Percentiles rank a stretch among this genome's conserved stretches.
Evolutionary conservation across 2,888 invertebrate species (phyloP).

Genomic region (Cheilosia soror): DNA sequence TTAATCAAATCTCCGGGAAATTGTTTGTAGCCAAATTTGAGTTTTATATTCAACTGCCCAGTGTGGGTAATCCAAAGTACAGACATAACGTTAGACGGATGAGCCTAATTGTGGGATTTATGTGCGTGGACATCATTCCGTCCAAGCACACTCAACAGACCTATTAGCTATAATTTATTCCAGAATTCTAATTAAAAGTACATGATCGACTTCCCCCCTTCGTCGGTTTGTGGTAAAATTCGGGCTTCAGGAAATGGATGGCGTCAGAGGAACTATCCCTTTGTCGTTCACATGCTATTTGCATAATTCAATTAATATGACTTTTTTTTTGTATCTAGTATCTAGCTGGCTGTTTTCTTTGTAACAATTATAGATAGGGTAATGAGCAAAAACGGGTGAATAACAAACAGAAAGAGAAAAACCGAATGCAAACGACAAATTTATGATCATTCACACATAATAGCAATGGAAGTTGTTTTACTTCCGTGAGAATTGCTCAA

Average conservation of each 20-base stretch:
- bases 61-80: neutral
- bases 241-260: conserved; percentile 32
- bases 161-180: conserved; percentile 27
- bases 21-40: no score
- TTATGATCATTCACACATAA: conserved; percentile 57
- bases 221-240: neutral
- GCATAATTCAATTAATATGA: conserved; percentile 64
- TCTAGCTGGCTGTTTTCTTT: conserved; percentile 6
- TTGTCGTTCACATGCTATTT: conserved; percentile 33
- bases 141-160: neutral
- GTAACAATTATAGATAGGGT: conserved; percentile 55
- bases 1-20: conserved; percentile 21
- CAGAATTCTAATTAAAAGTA: conserved; percentile 28
- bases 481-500: conserved; percentile 70
- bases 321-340: conserved; percentile 11
- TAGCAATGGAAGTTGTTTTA: conserved; percentile 60
- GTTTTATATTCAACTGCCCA: neutral
- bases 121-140: conserved; percentile 27
- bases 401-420: conserved; percentile 10
- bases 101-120: conserved; percentile 42
- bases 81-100: neutral
- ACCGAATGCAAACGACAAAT: conserved; percentile 53
- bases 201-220: conserved; percentile 28
- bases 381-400: conserved; percentile 50
- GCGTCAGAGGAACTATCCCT: neutral